Evolutionary conservation across 2,113 vertebrate species (phyloP).

Genomic region (Alaudala cheleensis): DNA sequence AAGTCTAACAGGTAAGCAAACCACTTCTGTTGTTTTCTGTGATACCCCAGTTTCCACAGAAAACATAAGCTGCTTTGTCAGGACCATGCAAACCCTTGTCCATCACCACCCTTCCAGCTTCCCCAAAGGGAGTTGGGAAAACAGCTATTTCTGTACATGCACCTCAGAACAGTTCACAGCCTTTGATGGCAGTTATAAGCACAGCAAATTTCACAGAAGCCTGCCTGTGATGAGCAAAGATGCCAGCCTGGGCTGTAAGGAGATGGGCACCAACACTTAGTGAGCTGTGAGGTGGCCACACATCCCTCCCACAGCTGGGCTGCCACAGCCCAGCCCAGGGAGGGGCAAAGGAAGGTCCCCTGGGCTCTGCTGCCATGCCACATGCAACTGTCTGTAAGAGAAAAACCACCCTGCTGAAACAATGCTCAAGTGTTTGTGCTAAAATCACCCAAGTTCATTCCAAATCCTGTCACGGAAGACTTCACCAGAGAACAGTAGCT

Average conservation of each 20-base stretch:
- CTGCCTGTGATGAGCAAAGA: not conserved
- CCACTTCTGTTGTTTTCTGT: not conserved
- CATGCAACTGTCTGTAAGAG: not conserved
- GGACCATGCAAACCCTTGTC: not conserved
- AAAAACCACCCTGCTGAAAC: not conserved
- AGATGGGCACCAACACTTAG: not conserved
- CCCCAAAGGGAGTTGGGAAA: not conserved
- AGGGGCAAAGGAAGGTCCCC: fast-evolving
- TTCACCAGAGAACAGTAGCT: not conserved
- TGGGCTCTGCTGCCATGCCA: not conserved
- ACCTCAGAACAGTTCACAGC: not conserved
- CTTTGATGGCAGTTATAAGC: not conserved
- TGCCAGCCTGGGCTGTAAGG: not conserved
- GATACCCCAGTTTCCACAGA: not conserved
- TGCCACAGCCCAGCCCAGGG: not conserved
- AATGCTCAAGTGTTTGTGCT: not conserved
- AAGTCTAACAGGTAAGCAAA: not conserved
- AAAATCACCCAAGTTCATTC: not conserved
- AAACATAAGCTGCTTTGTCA: not conserved
- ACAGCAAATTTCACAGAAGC: not conserved
- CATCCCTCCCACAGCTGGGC: not conserved
- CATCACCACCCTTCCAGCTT: not conserved
- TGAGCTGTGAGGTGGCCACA: fast-evolving
- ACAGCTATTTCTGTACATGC: not conserved
- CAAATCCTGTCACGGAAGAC: not conserved